These are phyloP conservation scores for Oceanodroma tethys DNA, from an alignment of 2,113 vertebrate species.

Conservation along the genomic window DNA sequence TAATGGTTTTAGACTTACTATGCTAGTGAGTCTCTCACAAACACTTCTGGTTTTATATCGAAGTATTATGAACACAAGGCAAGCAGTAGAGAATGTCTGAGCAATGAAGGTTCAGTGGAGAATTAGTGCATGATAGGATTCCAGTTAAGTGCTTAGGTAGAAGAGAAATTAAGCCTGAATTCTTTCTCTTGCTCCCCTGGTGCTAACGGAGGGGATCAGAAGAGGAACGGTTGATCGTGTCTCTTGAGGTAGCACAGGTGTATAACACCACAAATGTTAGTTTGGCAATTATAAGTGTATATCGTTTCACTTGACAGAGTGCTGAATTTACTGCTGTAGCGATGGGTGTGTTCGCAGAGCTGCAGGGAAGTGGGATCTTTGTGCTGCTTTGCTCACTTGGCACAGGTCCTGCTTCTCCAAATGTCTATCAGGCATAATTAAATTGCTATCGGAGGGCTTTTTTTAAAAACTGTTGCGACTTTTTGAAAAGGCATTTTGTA, in stretches of 20 bases:
- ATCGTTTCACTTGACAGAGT: neutral
- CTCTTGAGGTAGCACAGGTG: neutral
- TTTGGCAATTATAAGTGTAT: neutral
- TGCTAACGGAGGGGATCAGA: neutral
- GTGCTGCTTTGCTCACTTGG: neutral
- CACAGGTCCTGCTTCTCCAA: neutral
- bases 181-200: neutral
- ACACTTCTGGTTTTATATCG: neutral
- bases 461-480: neutral
- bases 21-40: neutral
- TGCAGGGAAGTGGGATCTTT: neutral
- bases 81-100: neutral
- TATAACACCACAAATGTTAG: neutral
- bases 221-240: accelerated
- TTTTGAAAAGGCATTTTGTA: neutral
- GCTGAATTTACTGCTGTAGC: neutral
- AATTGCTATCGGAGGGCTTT: neutral
- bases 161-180: neutral
- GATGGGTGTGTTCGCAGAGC: neutral
- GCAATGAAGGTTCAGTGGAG: neutral
- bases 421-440: neutral
- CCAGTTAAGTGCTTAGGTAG: neutral
- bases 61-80: neutral
- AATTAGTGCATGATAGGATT: neutral
- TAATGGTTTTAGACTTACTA: neutral